phyloP scores from a whole-genome alignment of 2,113 vertebrate genomes.

The Mesembrinibis cayennensis region DNA sequence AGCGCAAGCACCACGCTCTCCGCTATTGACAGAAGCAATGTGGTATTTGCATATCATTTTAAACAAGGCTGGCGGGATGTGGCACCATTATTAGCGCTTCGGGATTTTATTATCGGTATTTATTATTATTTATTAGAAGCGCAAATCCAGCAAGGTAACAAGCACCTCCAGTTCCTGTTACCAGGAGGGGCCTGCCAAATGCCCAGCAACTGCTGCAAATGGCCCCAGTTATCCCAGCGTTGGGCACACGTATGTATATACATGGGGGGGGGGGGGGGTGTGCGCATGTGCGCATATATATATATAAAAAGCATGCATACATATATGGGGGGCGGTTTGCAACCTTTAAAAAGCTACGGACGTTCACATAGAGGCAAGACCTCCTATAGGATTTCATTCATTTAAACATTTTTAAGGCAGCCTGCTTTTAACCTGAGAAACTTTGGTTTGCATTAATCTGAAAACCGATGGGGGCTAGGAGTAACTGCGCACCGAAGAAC shows the following conservation, averaged over 20 bases:
- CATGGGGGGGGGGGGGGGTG: too few relatives aligned
- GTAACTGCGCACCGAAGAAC: fast-evolving
- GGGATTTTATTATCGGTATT: not conserved
- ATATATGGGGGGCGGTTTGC: not conserved
- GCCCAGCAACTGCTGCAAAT: not conserved
- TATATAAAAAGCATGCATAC: too few relatives aligned
- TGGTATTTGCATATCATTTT: not conserved
- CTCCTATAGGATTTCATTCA: not conserved
- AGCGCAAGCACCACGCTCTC: not conserved
- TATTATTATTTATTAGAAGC: not conserved
- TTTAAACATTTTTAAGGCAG: not conserved
- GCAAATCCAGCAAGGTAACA: not conserved
- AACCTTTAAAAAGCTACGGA: not conserved
- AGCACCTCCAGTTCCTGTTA: not conserved
- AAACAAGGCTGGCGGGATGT: not conserved
- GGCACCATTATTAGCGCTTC: not conserved
- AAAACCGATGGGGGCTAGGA: not conserved
- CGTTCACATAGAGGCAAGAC: not conserved
- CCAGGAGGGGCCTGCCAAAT: not conserved
- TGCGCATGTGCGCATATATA: too few relatives aligned
- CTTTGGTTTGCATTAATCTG: not conserved
- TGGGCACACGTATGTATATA: fast-evolving
- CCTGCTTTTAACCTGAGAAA: not conserved
- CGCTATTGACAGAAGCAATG: constrained; percentile 5
- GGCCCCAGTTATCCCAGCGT: not conserved